Percentiles rank a stretch among this genome's conserved stretches.
phyloP scores from a whole-genome alignment of 2,888 invertebrate genomes.

The Amphipoea lucens region DNA sequence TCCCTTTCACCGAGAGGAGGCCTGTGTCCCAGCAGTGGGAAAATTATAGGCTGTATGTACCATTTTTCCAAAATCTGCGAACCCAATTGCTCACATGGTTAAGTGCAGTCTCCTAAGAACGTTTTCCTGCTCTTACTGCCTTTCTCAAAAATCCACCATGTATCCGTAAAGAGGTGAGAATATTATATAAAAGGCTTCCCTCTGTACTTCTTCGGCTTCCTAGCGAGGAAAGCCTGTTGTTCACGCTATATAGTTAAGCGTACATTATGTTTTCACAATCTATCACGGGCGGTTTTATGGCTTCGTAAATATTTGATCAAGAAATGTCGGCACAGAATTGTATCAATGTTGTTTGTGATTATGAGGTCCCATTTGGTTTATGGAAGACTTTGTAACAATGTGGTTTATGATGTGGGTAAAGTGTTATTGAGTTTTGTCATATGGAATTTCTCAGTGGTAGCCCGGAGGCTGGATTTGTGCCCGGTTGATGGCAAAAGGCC shows the following conservation, averaged over 20 bases:
- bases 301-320: constrained; percentile 65
- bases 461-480: too few relatives aligned
- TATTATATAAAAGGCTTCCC: constrained; percentile 68
- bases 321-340: constrained; percentile 10
- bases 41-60: too few relatives aligned
- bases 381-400: background rate
- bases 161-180: constrained; percentile 54
- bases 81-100: background rate
- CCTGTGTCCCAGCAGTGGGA: too few relatives aligned
- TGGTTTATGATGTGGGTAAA: background rate
- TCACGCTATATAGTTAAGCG: constrained; percentile 20
- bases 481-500: background rate
- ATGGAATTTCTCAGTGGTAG: background rate
- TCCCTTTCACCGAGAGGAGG: too few relatives aligned
- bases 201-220: constrained; percentile 72
- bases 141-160: background rate
- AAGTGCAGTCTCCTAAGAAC: too few relatives aligned
- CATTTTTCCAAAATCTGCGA: too few relatives aligned
- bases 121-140: background rate
- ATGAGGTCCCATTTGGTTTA: background rate
- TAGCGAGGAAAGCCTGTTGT: constrained; percentile 64
- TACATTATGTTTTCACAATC: constrained; percentile 40
- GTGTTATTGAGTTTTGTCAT: background rate
- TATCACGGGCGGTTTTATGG: constrained; percentile 48
- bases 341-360: constrained; percentile 2